A percentile compares a stretch with the other conserved stretches of the same genome.
Conservation (phyloP, 2,113 vertebrate genomes). For the Sinocyclocheilus anshuiensis region DNA sequence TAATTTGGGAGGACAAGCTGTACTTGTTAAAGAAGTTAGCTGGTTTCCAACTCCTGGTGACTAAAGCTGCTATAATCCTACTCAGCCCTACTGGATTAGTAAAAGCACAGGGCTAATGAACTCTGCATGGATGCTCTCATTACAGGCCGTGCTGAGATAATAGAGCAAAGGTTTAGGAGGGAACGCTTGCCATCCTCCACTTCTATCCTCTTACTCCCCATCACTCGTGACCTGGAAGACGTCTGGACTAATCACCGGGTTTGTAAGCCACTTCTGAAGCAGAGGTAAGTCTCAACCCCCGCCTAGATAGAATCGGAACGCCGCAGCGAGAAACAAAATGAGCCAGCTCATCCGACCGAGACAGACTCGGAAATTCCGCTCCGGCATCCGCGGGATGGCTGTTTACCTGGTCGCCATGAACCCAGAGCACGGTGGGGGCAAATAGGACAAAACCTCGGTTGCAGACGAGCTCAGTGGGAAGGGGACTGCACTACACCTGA, state of each 20-base stretch:
- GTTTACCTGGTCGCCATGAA: slow-evolving; percentile 49
- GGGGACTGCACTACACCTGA: slow-evolving; percentile 58
- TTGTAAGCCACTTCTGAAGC: slow-evolving; percentile 52
- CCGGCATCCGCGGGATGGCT: slow-evolving; percentile 37
- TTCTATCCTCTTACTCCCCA: slow-evolving; percentile 41
- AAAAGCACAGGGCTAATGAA: slow-evolving; percentile 55
- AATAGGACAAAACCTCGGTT: slow-evolving; percentile 47
- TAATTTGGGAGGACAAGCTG: background rate
- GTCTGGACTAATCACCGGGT: slow-evolving; percentile 49
- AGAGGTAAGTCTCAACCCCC: slow-evolving; percentile 46
- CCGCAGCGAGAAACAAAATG: slow-evolving; percentile 53
- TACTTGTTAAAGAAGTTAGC: slow-evolving; percentile 48
- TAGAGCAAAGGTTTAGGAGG: slow-evolving; percentile 34
- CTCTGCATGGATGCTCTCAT: slow-evolving; percentile 54
- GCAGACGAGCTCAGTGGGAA: slow-evolving; percentile 57
- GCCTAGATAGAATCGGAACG: slow-evolving; percentile 44
- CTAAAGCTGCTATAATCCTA: slow-evolving; percentile 56
- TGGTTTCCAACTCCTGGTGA: slow-evolving; percentile 46
- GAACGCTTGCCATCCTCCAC: slow-evolving; percentile 41
- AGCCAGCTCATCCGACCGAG: slow-evolving; percentile 45
- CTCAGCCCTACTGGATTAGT: slow-evolving; percentile 56
- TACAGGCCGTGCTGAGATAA: slow-evolving; percentile 49
- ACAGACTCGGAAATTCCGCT: slow-evolving; percentile 44
- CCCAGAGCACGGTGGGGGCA: slow-evolving; percentile 40
- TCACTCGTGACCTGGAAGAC: slow-evolving; percentile 55